Percentiles rank a stretch among this genome's conserved stretches.
phyloP scores from a whole-genome alignment of 2,888 invertebrate species.

The Smittia aterrima region DNA sequence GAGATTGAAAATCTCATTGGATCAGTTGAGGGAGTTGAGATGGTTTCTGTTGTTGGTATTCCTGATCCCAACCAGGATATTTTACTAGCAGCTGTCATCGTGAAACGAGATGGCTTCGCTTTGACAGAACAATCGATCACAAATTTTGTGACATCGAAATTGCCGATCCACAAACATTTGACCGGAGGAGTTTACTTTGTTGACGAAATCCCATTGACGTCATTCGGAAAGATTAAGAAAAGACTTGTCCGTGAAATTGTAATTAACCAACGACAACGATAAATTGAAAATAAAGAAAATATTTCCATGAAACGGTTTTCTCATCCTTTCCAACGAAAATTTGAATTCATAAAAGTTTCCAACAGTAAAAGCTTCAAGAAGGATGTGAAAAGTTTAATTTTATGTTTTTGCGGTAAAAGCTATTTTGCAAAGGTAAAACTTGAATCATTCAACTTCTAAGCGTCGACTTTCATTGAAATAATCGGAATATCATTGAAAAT shows the following conservation, averaged over 20 bases:
- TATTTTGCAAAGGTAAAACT: not conserved
- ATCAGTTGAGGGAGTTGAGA: conserved; percentile 48
- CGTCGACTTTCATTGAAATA: too few species aligned
- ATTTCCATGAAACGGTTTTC: too few species aligned
- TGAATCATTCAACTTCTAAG: not conserved
- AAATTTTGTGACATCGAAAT: conserved; percentile 47
- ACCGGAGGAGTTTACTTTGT: conserved; percentile 51
- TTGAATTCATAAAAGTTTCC: not conserved
- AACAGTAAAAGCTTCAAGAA: not conserved
- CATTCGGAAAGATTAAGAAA: conserved; percentile 49
- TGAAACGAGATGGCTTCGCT: conserved; percentile 46
- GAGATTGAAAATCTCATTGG: conserved; percentile 50
- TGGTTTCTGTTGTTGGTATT: conserved; percentile 50
- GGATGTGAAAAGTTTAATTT: conserved; percentile 7
- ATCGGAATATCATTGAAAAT: too few species aligned
- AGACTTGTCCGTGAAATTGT: conserved; percentile 45
- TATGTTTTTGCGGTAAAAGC: not conserved
- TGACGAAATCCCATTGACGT: conserved; percentile 48
- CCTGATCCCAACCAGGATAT: conserved; percentile 50
- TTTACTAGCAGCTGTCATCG: conserved; percentile 50
- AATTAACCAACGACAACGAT: not conserved
- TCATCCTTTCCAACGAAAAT: not conserved
- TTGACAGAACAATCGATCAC: conserved; percentile 49
- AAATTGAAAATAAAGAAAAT: too few species aligned
- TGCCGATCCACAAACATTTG: conserved; percentile 47